Evolutionary conservation across 2,797 vertebrate species (phyloP).

Genomic region (Anguilla megastoma): DNA sequence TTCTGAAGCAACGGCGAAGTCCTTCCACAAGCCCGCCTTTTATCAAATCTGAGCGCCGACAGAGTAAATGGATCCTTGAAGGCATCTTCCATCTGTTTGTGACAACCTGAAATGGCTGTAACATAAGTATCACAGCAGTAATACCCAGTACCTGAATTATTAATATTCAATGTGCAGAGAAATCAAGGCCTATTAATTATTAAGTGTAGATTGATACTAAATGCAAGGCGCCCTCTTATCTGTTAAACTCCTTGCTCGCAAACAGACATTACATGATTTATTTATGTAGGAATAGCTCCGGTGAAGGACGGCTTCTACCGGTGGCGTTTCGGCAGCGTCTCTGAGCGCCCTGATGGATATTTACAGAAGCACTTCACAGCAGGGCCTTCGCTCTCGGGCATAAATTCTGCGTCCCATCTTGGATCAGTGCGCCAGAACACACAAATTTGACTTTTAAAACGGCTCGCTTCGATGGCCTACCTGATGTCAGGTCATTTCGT

Average conservation of each 20-base stretch:
- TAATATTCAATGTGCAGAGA: not conserved
- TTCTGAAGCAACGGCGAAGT: not conserved
- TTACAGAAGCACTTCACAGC: not conserved
- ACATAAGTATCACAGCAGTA: not conserved
- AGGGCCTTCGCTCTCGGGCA: not conserved
- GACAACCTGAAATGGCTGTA: not conserved
- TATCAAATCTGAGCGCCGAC: not conserved
- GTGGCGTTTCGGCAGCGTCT: not conserved
- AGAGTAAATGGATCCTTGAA: not conserved
- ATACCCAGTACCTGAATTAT: not conserved
- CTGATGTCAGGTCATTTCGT: not conserved
- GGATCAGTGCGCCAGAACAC: not conserved
- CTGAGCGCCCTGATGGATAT: not conserved
- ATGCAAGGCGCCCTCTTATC: not conserved
- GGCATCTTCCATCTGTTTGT: not conserved
- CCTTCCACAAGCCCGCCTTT: not conserved
- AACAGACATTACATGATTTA: not conserved
- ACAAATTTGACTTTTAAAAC: not conserved
- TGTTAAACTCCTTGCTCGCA: not conserved
- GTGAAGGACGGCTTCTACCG: not conserved
- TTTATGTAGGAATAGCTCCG: not conserved
- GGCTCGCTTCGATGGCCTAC: not conserved
- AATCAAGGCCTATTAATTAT: slow-evolving; percentile 4
- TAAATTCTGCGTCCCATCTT: not conserved
- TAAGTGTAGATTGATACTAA: not conserved